A percentile compares a stretch with the other conserved stretches of the same genome.
phyloP scores from a whole-genome alignment of 1,140 invertebrate genomes.

The Platorchestia sp. region DNA sequence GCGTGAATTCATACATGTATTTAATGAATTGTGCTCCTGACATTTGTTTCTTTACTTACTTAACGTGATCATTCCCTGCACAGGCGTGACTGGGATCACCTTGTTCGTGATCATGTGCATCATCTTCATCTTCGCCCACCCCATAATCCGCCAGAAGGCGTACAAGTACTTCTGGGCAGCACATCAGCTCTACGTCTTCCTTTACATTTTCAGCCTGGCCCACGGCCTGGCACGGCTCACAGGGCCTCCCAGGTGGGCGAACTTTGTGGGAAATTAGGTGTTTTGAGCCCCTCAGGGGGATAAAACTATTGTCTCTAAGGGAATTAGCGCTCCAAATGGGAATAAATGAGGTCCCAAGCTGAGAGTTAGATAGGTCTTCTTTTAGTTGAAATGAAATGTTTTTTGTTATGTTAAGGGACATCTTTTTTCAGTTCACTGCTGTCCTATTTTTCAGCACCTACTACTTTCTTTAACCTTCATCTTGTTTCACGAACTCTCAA shows the following conservation, averaged over 20 bases:
- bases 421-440: no score
- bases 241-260: slow-evolving; percentile 79
- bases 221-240: slow-evolving; percentile 96
- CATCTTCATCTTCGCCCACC: slow-evolving; percentile 98
- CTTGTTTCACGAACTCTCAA: no score
- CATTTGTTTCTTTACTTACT: not conserved
- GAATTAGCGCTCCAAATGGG: no score
- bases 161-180: slow-evolving; percentile 98
- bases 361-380: no score
- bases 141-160: slow-evolving; percentile 91
- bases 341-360: no score
- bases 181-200: slow-evolving; percentile 91
- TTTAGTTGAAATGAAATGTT: no score
- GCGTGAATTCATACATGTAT: not conserved
- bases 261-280: no score
- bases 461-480: no score
- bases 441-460: no score
- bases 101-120: slow-evolving; percentile 94
- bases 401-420: no score
- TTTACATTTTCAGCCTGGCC: slow-evolving; percentile 92
- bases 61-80: slow-evolving; percentile 60
- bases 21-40: not conserved
- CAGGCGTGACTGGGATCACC: slow-evolving; percentile 93
- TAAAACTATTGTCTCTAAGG: no score
- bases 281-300: no score